Evolutionary conservation across 1,140 invertebrate genomes (phyloP).

Genomic region (Halictus rubicundus): DNA sequence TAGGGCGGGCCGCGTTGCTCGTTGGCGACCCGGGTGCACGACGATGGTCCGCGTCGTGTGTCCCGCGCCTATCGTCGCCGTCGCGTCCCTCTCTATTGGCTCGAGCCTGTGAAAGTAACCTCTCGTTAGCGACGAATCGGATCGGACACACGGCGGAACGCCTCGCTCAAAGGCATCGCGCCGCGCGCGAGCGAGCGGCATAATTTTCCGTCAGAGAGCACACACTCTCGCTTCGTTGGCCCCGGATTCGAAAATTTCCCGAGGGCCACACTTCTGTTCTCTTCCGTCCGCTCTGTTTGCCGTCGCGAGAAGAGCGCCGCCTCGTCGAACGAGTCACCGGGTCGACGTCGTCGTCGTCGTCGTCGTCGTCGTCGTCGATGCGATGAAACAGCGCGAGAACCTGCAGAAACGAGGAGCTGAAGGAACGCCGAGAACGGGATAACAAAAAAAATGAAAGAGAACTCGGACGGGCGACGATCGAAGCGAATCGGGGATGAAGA

Average conservation of each 20-base stretch:
- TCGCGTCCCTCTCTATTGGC: not conserved
- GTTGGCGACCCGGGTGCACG: too few species aligned
- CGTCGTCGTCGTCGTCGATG: not conserved
- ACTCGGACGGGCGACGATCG: slow-evolving; percentile 21
- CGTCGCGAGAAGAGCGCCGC: not conserved
- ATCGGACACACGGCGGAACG: not conserved
- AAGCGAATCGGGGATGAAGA: slow-evolving; percentile 27
- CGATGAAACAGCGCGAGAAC: too few species aligned
- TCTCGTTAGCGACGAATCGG: slow-evolving; percentile 43
- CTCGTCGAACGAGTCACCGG: slow-evolving; percentile 2
- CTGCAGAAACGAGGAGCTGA: too few species aligned
- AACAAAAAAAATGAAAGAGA: not conserved
- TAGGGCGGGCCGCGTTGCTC: too few species aligned
- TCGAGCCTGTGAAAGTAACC: slow-evolving; percentile 8
- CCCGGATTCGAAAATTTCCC: slow-evolving; percentile 40
- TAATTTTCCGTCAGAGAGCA: slow-evolving; percentile 54
- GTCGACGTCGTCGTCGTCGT: slow-evolving; percentile 32
- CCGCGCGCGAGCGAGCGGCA: too few species aligned
- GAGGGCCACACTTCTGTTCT: slow-evolving; percentile 24
- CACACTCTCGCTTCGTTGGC: slow-evolving; percentile 43
- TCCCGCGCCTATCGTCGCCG: too few species aligned
- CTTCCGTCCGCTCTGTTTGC: slow-evolving; percentile 25
- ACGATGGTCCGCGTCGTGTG: too few species aligned
- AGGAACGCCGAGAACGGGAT: not conserved
- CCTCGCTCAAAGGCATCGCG: slow-evolving; percentile 30